These are phyloP conservation scores for Drosophila takahashii DNA, from an alignment of 1,140 invertebrate species.

Conservation along the genomic window DNA sequence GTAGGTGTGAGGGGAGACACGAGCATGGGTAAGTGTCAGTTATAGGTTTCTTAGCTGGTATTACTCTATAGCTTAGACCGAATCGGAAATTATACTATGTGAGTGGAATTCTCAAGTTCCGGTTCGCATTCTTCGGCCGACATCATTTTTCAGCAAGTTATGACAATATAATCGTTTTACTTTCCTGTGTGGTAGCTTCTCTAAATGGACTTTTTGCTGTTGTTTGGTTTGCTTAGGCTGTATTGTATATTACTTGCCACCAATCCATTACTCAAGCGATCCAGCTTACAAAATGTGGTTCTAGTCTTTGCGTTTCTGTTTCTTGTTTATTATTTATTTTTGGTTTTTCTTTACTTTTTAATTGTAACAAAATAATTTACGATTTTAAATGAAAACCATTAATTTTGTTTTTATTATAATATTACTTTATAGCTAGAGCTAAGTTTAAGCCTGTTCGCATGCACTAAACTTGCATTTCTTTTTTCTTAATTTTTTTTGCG, in stretches of 20 bases:
- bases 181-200: constrained; percentile 30
- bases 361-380: constrained; percentile 78
- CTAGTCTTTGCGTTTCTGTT: constrained; percentile 82
- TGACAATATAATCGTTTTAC: constrained; percentile 35
- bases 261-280: constrained; percentile 59
- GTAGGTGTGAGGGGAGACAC: constrained; percentile 3
- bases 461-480: constrained; percentile 52
- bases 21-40: constrained; percentile 37
- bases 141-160: constrained; percentile 41
- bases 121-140: constrained; percentile 2
- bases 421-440: constrained; percentile 69
- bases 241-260: constrained; percentile 60
- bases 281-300: constrained; percentile 76
- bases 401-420: constrained; percentile 57
- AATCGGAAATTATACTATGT: constrained; percentile 42
- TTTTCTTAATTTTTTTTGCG: constrained; percentile 21
- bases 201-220: constrained; percentile 74
- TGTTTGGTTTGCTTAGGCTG: constrained; percentile 37
- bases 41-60: constrained; percentile 36
- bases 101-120: constrained; percentile 4
- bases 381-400: constrained; percentile 80
- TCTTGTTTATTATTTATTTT: constrained; percentile 47
- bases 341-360: constrained; percentile 41
- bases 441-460: constrained; percentile 66
- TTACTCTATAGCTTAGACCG: constrained; percentile 39